Conservation (phyloP, 1,140 invertebrate species). For the Whitmania pigra region DNA sequence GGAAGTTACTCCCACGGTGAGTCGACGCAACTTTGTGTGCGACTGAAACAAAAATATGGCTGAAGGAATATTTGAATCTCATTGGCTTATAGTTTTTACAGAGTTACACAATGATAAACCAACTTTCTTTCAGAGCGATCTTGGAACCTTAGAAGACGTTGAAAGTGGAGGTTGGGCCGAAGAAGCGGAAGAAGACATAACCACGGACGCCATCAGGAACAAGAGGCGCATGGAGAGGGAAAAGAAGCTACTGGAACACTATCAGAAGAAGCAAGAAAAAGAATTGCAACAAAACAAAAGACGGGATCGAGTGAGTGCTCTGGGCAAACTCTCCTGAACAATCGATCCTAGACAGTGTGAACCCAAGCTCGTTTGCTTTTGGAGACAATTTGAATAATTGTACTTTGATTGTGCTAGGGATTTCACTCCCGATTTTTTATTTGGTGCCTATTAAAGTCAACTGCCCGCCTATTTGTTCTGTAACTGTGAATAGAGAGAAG, state of each 20-base stretch:
- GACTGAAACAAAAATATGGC: background rate
- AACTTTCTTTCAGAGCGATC: slow-evolving; percentile 5
- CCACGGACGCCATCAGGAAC: slow-evolving; percentile 5
- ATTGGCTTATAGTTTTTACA: too few species aligned
- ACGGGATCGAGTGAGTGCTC: slow-evolving; percentile 2
- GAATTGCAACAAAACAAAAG: background rate
- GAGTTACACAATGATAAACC: too few species aligned
- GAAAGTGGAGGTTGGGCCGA: slow-evolving; percentile 1
- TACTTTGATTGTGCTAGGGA: too few species aligned
- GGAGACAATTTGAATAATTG: too few species aligned
- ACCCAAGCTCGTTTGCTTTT: too few species aligned
- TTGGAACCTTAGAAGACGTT: slow-evolving; percentile 9
- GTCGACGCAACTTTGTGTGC: background rate
- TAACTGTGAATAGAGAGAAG: too few species aligned
- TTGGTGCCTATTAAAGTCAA: too few species aligned
- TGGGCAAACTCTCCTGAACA: background rate
- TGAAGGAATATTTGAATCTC: too few species aligned
- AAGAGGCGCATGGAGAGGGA: slow-evolving; percentile 13
- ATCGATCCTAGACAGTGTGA: too few species aligned
- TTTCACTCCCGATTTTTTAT: too few species aligned
- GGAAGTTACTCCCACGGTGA: background rate
- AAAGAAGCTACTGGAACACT: slow-evolving; percentile 12
- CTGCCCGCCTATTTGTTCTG: too few species aligned
- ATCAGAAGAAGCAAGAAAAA: slow-evolving; percentile 15
- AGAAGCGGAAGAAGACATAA: slow-evolving; percentile 11